Evolutionary conservation across 92 coral and sea anemone genomes (phyloP).

Genomic region (Porites divaricata): DNA sequence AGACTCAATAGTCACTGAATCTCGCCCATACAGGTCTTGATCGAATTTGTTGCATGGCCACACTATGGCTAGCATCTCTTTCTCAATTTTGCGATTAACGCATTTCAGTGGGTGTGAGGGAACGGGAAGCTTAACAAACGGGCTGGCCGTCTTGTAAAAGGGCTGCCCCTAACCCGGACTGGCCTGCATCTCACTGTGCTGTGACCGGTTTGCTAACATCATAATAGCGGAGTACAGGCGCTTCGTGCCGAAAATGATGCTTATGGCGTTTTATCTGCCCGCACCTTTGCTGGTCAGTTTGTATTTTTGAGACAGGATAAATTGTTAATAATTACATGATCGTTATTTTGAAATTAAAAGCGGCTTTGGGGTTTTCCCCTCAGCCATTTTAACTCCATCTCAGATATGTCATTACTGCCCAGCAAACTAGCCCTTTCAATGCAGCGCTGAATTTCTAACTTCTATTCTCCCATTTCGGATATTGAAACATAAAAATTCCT

Average conservation of each 20-base stretch:
- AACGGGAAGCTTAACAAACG: no score
- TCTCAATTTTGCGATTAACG: no score
- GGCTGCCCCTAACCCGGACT: no score
- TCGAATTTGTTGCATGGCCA: constrained; percentile 56
- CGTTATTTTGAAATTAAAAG: constrained; percentile 34
- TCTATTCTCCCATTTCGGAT: no score
- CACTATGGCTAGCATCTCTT: constrained; percentile 41
- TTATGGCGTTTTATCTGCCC: constrained; percentile 58
- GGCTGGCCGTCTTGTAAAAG: no score
- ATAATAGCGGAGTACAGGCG: no score
- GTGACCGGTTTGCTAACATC: no score
- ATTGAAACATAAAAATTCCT: no score
- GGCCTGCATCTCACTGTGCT: no score
- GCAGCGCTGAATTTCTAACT: no score
- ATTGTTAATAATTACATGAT: constrained; percentile 16
- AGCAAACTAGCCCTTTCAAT: constrained; percentile 35
- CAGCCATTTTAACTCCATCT: constrained; percentile 36
- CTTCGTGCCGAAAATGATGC: constrained; percentile 30
- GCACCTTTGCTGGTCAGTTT: constrained; percentile 35
- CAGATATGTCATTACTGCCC: constrained; percentile 31
- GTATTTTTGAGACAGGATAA: constrained; percentile 19
- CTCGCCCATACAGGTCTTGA: constrained; percentile 53
- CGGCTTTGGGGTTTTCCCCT: constrained; percentile 29
- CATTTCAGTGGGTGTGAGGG: no score
- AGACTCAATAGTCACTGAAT: constrained; percentile 30